Base-by-base conservation (phyloP, 1,140 invertebrate genomes). In the Saxidomus purpurata region DNA sequence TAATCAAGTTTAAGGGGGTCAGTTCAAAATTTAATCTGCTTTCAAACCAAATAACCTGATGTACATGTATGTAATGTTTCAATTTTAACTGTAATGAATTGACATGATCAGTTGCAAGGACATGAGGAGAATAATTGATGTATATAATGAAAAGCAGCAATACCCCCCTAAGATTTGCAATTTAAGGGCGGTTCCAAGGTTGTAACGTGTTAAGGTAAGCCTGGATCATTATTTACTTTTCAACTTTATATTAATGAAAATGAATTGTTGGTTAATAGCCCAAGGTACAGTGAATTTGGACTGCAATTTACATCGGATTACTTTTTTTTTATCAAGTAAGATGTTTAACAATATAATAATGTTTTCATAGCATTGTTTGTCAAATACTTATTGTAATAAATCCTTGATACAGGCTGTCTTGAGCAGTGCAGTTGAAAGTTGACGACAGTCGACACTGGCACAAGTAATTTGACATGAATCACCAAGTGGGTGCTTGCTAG, bases 111-210 rank as follows among this genome's bases (percentile, higher is more conserved):
- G 28, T 52, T 79, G 55, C 47, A 79, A 79, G 76, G 76, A 79
- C 47, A 11, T 74, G 36, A 34, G 47, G 43, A 79, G 76, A 79
- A 55, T 52, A 34, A 79, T 55, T 76, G 71, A 76, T 76, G 71
- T 17, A 52, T 79, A 79, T 52, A 47, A n/a, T 49, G 36, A 8
- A 31, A 25, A 79, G 76, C 76, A 52, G 76, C 76, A 34, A 55
- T 79, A 52, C 11, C 28, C 36, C n/a, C 31, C 40, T 76, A 76
- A 52, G 49, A 38, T 52, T 59, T 34, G 76, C 43, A 40, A 52
- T 79, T 79, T 79, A 79, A 79, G 76, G 49, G 47, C 49, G 47
- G 28, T 49, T 79, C n/a, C 76, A 52, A 79, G 31, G 36, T 71
- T 63, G 36, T 19, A 52, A n/a, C 49, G 22, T 11, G 17, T 22